A percentile compares a stretch with the other conserved stretches of the same genome.
These are phyloP conservation scores for Erpobdella octoculata DNA, from an alignment of 2,888 invertebrate genomes.

Conservation along the genomic window DNA sequence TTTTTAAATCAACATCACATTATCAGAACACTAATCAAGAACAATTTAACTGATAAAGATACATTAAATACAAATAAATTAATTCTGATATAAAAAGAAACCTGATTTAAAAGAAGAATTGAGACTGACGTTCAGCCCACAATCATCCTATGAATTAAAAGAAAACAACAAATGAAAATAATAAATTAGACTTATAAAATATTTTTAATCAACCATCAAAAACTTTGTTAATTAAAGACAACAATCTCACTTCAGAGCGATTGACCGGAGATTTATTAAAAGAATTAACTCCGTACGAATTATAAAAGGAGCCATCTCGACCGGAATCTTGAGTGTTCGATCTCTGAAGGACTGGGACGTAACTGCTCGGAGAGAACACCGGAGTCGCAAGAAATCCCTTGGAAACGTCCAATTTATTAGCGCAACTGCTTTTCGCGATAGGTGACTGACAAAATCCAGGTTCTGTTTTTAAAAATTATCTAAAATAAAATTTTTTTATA, in stretches of 20 bases:
- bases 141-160: background rate
- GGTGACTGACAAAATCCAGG: too few species aligned
- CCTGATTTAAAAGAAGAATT: slow-evolving; percentile 2
- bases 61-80: background rate
- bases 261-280: too few species aligned
- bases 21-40: background rate
- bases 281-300: too few species aligned
- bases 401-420: background rate
- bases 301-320: too few species aligned
- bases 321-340: too few species aligned
- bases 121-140: background rate
- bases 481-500: background rate
- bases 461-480: background rate
- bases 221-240: too few species aligned
- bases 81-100: background rate
- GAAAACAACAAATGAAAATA: background rate
- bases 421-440: background rate
- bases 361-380: background rate
- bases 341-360: background rate
- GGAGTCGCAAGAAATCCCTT: background rate
- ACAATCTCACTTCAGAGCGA: too few species aligned
- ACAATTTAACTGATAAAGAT: background rate
- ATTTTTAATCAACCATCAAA: too few species aligned
- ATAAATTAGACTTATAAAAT: background rate
- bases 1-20: background rate